Conservation (phyloP, 1,140 invertebrate species). For the Latrodectus geometricus region DNA sequence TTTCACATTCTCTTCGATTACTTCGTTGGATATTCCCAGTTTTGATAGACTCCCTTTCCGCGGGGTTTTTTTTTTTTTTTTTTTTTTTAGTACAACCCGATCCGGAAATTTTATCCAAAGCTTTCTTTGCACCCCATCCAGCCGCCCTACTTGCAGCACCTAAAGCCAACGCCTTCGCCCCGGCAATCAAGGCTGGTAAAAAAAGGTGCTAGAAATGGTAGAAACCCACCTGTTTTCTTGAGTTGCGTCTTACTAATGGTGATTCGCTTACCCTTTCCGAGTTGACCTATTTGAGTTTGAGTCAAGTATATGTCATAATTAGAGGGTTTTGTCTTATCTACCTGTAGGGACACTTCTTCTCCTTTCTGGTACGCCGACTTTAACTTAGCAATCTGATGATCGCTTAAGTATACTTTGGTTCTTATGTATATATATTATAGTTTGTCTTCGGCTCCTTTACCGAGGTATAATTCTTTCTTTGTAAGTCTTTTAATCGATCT, state of each 20-base stretch:
- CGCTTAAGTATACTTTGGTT: not conserved
- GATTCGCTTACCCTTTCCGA: not conserved
- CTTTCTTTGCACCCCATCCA: too few species aligned
- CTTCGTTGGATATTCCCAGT: too few species aligned
- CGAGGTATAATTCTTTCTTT: not conserved
- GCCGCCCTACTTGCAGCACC: too few species aligned
- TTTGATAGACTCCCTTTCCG: too few species aligned
- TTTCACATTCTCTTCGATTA: too few species aligned
- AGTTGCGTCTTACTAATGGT: conserved; percentile 11
- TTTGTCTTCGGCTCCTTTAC: not conserved
- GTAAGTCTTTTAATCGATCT: not conserved
- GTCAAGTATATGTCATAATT: conserved; percentile 1
- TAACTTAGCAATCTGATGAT: conserved; percentile 8
- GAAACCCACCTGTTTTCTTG: conserved; percentile 15
- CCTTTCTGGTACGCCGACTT: not conserved
- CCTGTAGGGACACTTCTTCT: not conserved
- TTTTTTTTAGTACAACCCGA: too few species aligned
- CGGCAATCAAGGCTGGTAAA: not conserved
- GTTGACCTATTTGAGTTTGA: not conserved
- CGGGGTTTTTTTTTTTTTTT: too few species aligned
- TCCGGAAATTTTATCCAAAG: too few species aligned
- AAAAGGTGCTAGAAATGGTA: conserved; percentile 15
- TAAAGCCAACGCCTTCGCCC: not conserved
- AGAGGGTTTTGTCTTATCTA: not conserved
- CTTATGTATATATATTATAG: conserved; percentile 5